phyloP scores from a whole-genome alignment of 1,140 invertebrate genomes.

The Pseudomyrmex cubaensis region DNA sequence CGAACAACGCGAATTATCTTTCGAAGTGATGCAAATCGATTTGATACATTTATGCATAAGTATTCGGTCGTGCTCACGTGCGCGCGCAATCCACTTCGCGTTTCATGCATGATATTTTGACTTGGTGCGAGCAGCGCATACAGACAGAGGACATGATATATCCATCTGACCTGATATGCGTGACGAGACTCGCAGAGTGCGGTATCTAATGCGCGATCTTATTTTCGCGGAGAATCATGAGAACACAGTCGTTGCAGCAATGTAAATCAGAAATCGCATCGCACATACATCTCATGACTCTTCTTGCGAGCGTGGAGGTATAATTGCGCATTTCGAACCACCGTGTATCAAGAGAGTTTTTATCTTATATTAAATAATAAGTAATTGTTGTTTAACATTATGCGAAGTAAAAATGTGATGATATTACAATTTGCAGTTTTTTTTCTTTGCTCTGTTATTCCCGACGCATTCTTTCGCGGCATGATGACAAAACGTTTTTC shows the following conservation, averaged over 20 bases:
- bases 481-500: not conserved
- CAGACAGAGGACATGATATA: not conserved
- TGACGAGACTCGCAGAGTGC: slow-evolving; percentile 24
- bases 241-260: not conserved
- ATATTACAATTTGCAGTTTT: no score
- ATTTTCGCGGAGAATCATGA: slow-evolving; percentile 33
- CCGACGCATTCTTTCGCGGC: not conserved
- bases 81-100: slow-evolving; percentile 8
- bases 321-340: not conserved
- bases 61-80: not conserved
- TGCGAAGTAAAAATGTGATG: no score
- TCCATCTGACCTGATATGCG: slow-evolving; percentile 35
- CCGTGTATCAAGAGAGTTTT: not conserved
- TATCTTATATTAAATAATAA: no score
- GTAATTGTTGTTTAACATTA: no score
- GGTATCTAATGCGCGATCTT: slow-evolving; percentile 39
- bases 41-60: slow-evolving; percentile 30
- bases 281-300: slow-evolving; percentile 3
- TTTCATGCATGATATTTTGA: slow-evolving; percentile 64
- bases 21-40: not conserved
- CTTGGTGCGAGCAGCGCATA: slow-evolving; percentile 42
- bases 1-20: not conserved
- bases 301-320: not conserved
- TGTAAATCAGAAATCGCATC: not conserved
- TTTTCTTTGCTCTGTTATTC: not conserved